Evolutionary conservation across 2,797 vertebrate species (phyloP), one percentile per base, ranked within the genome.

Genomic region (Epinephelus coioides): DNA sequence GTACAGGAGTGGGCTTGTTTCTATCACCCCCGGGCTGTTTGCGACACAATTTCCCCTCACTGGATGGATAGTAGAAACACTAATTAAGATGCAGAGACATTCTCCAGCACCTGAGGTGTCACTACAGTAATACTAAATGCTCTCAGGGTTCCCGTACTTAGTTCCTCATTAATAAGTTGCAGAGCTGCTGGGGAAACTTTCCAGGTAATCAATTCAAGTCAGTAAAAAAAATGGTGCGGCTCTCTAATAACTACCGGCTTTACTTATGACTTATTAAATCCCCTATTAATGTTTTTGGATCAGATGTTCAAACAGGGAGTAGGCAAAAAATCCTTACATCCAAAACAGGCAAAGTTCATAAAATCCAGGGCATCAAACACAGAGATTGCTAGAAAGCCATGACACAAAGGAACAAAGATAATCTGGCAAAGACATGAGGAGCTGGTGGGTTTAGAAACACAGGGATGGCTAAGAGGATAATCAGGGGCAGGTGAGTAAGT

Each of bases 11-110:
- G 85, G 75, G 74, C 54, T 69, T 69, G 77, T 57, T 84, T 81
- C 69, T 66, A 46, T 76, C 87, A 89, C 79, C 92, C 76, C 62
- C 47, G 60, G 86, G 91, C 87, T 88, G 89, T 91, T 90, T 90
- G 81, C 63, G 49, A 73, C 88, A 83, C 65, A 69, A 63, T 78
- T 81, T 62, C 56, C 51, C 43, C 53, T 3, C 13, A 19, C 63
- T 73, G 65, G 62, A 69, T 73, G 74, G 73, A 65, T 70, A 55
- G 73, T 51, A 61, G 49, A 69, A 69, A 56, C 53, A 63, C 82
- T 93, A 86, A 94, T 94, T 88, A 89, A 88, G 89, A 88, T 78
- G 69, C 67, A 55, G 65, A 79, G 50, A 86, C 70, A 73, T 80
- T 78, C 23, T 71, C 61, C 14, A 11, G 44, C 43, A 76, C 70